Conservation (phyloP, 2,113 vertebrate species). For the Actenoides hombroni region DNA sequence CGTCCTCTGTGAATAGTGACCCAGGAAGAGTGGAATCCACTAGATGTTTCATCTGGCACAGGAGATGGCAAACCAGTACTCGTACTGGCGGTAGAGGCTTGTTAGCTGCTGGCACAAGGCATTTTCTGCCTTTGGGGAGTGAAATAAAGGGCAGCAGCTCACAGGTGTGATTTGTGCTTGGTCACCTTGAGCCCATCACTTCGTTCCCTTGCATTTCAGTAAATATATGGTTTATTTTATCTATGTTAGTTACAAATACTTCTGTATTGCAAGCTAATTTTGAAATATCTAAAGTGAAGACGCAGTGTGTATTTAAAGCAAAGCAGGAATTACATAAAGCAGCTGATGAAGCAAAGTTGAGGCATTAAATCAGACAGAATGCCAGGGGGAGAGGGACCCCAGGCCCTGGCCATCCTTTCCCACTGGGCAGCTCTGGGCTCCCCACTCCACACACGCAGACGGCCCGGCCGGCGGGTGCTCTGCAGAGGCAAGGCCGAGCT, state of each 20-base stretch:
- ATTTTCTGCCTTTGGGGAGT: not conserved
- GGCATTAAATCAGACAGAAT: not conserved
- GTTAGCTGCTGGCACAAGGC: not conserved
- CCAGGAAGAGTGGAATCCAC: not conserved
- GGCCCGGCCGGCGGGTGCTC: not conserved
- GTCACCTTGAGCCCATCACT: not conserved
- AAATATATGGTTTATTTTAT: not conserved
- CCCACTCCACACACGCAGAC: not conserved
- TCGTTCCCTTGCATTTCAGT: not conserved
- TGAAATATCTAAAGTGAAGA: not conserved
- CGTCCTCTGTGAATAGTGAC: not conserved
- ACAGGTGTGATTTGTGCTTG: not conserved
- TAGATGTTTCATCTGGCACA: not conserved
- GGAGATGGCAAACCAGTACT: not conserved
- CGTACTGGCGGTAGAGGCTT: not conserved
- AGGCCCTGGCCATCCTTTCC: not conserved
- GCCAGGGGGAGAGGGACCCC: not conserved
- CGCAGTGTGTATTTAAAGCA: not conserved
- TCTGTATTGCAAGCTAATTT: not conserved
- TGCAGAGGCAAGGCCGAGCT: not conserved
- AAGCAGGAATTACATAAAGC: not conserved
- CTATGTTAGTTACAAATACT: not conserved
- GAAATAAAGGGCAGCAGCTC: not conserved
- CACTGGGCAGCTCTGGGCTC: not conserved
- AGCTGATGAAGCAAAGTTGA: not conserved